phyloP scores from a whole-genome alignment of 2,888 invertebrate genomes.

The Rhingia campestris region DNA sequence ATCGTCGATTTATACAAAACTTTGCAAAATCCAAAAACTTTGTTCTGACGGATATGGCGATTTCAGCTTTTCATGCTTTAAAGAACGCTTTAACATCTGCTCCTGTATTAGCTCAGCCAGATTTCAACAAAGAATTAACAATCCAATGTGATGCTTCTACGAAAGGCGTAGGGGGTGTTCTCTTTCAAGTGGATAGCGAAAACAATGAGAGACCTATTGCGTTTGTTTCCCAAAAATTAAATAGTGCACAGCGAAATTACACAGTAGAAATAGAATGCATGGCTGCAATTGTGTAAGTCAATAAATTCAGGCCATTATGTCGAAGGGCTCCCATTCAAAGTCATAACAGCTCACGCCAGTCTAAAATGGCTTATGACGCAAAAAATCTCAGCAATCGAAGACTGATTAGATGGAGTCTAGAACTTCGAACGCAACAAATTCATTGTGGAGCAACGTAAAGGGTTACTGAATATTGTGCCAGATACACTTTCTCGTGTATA shows the following conservation, averaged over 20 bases:
- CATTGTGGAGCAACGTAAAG: not conserved
- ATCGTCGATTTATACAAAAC: not conserved
- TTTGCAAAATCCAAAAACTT: not conserved
- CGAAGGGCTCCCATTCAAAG: not conserved
- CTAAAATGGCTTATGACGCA: not conserved
- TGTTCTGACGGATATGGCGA: not conserved
- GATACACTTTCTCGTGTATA: not conserved
- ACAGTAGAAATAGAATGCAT: not conserved
- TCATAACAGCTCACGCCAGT: not conserved
- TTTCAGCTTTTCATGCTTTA: not conserved
- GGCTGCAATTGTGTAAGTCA: not conserved
- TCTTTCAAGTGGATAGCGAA: not conserved
- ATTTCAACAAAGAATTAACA: no score
- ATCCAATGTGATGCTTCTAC: constrained; percentile 1
- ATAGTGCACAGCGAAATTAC: not conserved
- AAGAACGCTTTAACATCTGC: not conserved
- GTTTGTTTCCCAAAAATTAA: not conserved
- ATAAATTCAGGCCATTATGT: not conserved
- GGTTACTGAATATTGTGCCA: not conserved
- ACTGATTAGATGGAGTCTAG: not conserved
- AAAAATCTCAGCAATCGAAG: not conserved
- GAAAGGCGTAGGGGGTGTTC: not conserved
- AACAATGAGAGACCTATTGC: not conserved
- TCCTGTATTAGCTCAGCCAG: no score
- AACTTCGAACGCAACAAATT: not conserved